phyloP scores from a whole-genome alignment of 2,113 vertebrate genomes.

The Phylloscopus trochilus region DNA sequence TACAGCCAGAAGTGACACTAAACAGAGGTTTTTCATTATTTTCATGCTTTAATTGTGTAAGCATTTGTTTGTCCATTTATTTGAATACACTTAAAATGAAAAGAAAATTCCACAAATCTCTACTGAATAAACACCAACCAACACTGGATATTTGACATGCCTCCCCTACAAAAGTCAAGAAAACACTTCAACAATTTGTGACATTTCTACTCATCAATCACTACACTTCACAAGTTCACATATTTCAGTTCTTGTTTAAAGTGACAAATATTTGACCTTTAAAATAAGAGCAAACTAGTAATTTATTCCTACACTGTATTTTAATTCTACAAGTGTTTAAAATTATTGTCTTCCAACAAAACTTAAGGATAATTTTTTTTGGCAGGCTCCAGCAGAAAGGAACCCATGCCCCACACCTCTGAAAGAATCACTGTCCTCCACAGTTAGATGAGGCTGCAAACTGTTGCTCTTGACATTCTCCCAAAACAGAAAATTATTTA shows the following conservation, averaged over 20 bases:
- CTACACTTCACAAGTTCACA: neutral
- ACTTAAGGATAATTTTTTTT: neutral
- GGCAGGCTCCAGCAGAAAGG: neutral
- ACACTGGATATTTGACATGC: neutral
- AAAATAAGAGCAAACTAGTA: neutral
- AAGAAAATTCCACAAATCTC: neutral
- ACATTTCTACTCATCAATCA: neutral
- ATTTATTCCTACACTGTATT: neutral
- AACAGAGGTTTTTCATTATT: neutral
- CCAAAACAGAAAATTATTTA: neutral
- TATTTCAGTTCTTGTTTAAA: neutral
- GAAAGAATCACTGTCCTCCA: neutral
- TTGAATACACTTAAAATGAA: neutral
- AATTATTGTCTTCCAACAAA: neutral
- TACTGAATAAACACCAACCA: neutral
- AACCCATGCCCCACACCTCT: neutral
- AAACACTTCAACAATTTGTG: neutral
- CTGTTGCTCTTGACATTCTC: neutral
- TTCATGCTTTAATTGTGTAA: neutral
- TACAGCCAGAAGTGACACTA: neutral
- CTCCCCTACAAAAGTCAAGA: neutral
- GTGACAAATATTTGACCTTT: neutral
- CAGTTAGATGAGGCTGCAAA: neutral
- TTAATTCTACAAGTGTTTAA: neutral
- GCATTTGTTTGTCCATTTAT: neutral